A percentile compares a stretch with the other conserved stretches of the same genome.
These are phyloP conservation scores for Epiblema foenella DNA, from an alignment of 2,888 invertebrate genomes.

Conservation along the genomic window DNA sequence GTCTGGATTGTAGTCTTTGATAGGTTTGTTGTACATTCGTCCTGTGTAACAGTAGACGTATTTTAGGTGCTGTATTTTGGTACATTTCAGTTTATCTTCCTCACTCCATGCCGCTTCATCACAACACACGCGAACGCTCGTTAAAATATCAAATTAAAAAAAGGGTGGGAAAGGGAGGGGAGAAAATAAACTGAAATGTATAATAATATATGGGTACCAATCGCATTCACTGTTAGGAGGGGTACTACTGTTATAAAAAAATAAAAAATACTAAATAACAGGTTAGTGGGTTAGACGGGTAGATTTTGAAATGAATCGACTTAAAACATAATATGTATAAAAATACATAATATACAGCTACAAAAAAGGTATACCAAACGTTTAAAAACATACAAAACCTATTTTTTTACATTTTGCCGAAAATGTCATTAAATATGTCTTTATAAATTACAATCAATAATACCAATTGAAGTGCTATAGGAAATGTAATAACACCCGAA, in stretches of 20 bases:
- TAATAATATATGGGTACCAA: slow-evolving; percentile 79
- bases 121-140: slow-evolving; percentile 59
- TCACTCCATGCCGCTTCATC: slow-evolving; percentile 67
- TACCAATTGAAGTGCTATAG: no score
- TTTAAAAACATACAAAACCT: slow-evolving; percentile 5
- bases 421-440: no score
- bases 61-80: slow-evolving; percentile 50
- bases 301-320: slow-evolving; percentile 39
- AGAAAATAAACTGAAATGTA: slow-evolving; percentile 85
- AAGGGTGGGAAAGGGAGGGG: slow-evolving; percentile 60
- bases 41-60: slow-evolving; percentile 65
- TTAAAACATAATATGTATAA: slow-evolving; percentile 40
- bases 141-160: slow-evolving; percentile 44
- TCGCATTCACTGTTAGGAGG: slow-evolving; percentile 77
- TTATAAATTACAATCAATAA: no score
- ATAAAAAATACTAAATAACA: slow-evolving; percentile 54
- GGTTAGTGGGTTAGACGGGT: slow-evolving; percentile 32
- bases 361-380: slow-evolving; percentile 1
- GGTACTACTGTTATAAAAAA: slow-evolving; percentile 57
- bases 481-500: no score
- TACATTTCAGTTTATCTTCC: slow-evolving; percentile 83
- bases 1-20: slow-evolving; percentile 80
- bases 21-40: slow-evolving; percentile 74
- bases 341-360: slow-evolving; percentile 37
- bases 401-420: no score